Base-by-base conservation (phyloP, 2,888 invertebrate species). In the Anthoptus insignis region DNA sequence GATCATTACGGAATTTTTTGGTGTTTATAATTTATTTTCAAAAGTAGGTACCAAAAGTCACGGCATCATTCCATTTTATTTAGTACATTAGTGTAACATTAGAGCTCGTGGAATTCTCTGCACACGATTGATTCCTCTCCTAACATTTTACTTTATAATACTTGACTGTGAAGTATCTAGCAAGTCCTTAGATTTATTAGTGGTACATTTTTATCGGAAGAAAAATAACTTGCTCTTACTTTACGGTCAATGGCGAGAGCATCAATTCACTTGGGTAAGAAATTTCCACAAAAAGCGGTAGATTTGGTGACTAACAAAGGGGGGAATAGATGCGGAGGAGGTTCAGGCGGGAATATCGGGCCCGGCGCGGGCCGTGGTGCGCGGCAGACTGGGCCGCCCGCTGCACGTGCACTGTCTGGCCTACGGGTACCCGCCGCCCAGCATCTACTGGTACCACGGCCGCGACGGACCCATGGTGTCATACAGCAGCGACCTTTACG, bases 361-460 rank as follows among this genome's bases (percentile, higher is more conserved):
- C 66, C 95, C 96, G 59, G 93, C 94, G 71, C 94, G 95, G 79
- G 90, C 94, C 16, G 93, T 94, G 64, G 93, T 96, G 71, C 94
- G 96, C 50, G 97, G 97, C 21, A 94, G 96, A 67, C 88, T 98
- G 73, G 96, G 96, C 72, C 94, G 94, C 27, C 96, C 97, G 27
- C 94, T 97, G 49, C 85, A 94, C 64, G 89, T 98, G 50, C 95
- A 96, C 76, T 98, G 98, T 86, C 96, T 96, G 76, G 97, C 97
- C 34, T 95, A 97, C 84, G 98, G 98, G 50, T 95, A 95, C 94
- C 98, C 98, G 0, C 86, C 94, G 67, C 98, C 98, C 0, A 88
- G 94, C 53, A 96, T 98, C 52, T 96, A 96, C 73, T 98, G 98
- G 98, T 97, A 97, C 97, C 95, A 96, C 65, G 97, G 97, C 49